phyloP scores from a whole-genome alignment of 2,888 invertebrate species.

The Buathra laborator region DNA sequence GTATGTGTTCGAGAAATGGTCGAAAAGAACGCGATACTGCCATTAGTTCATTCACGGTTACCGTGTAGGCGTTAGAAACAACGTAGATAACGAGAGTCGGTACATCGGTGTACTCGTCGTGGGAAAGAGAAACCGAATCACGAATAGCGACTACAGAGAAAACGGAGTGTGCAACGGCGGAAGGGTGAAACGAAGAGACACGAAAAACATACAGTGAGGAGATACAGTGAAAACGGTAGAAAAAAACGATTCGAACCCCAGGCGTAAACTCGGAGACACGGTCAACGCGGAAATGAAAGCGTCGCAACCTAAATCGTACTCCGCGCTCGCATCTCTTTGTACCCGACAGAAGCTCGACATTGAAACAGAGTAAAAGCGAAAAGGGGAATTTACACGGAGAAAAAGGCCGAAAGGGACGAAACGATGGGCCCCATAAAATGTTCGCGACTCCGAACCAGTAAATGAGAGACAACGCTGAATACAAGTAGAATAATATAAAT shows the following conservation, averaged over 20 bases:
- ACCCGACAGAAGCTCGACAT: background rate
- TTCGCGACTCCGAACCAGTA: background rate
- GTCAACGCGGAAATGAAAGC: slow-evolving; percentile 54
- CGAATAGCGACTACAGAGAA: slow-evolving; percentile 23
- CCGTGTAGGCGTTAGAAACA: slow-evolving; percentile 25
- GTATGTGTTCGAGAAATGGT: background rate
- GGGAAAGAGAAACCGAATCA: slow-evolving; percentile 35
- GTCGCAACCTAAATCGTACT: slow-evolving; percentile 41
- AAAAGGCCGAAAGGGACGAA: background rate
- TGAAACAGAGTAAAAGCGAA: slow-evolving; percentile 12
- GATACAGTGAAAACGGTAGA: slow-evolving; percentile 12
- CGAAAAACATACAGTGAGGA: slow-evolving; percentile 2
- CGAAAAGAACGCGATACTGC: slow-evolving; percentile 41
- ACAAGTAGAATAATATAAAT: slow-evolving; percentile 10
- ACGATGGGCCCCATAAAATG: background rate
- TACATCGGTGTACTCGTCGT: slow-evolving; percentile 36
- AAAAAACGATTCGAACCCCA: slow-evolving; percentile 21
- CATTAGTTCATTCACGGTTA: slow-evolving; percentile 53
- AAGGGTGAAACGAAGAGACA: slow-evolving; percentile 13
- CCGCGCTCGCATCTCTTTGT: slow-evolving; percentile 25
- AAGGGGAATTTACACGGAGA: background rate
- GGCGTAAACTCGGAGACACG: slow-evolving; percentile 40
- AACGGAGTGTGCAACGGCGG: background rate
- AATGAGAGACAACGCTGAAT: slow-evolving; percentile 16
- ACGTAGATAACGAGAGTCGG: background rate